Base-by-base conservation (phyloP, 2,797 vertebrate species). In the Pipistrellus kuhlii region DNA sequence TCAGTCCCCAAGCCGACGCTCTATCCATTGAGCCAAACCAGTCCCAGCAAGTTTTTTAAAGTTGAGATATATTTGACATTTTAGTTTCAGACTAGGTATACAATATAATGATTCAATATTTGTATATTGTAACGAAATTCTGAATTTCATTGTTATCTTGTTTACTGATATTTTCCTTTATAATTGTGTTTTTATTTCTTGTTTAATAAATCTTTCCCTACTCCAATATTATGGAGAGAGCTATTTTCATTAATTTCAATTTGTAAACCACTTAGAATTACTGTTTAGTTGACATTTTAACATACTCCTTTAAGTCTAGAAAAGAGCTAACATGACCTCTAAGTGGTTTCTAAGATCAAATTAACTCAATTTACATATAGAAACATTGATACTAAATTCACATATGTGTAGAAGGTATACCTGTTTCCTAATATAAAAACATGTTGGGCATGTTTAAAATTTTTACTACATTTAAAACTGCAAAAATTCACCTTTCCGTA, bases 261-360 rank as follows among this genome's bases (percentile, higher is more conserved):
- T 15, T 88, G 18, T 7, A 90, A 10, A 48, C 72, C 8, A 69
- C 48, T 13, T 77, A 69, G 20, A 82, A 75, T 41, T 83, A 76
- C 18, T 80, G 2, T 66, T 95, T 57, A 83, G 21, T 78, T 92
- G 38, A 53, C 86, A 87, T 94, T 73, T 92, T 92, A 84, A 62
- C 25, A 32, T 80, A 62, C 4, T 90, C 27, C 20, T 78, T 21
- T 12, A 57, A 62, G 35, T 53, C 72, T 64, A 38, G 8, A 78
- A 69, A 94, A 72, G 25, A 82, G 14, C 51, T 62, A 21, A 86
- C 81, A 8, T 94, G 57, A 86, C 38, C 4, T 78, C n/a, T 57
- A 72, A 85, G 12, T 82, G 66, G 14, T 93, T 85, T 88, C 44
- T 84, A 53, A 46, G 44, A 69, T 80, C 23, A 94, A 23, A 75